Base-by-base conservation (phyloP, 2,113 vertebrate species). In the Clarias gariepinus region DNA sequence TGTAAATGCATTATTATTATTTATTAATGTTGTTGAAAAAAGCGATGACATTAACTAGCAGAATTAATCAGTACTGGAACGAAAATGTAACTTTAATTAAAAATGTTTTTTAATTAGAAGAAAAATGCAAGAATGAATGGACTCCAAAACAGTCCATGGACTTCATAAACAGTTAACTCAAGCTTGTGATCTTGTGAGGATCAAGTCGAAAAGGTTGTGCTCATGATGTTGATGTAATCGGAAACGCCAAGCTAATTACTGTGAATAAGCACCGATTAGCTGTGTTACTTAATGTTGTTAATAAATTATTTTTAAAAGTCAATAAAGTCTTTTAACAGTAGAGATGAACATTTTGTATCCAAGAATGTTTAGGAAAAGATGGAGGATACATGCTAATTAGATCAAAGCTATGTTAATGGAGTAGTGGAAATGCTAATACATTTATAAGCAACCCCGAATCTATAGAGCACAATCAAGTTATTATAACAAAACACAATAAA, bases 341-440 rank as follows among this genome's bases (percentile, higher is more conserved):
- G 9, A 23, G 18, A 47, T 36, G 16, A 47, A 69, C 7, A 21
- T 18, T 71, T 71, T 71, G 9, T 41, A 21, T 41, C 18, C 33
- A 41, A 11, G 21, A 10, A 47, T 36, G 19, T 23, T 41, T 69
- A 30, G 66, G 58, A 30, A 69, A 69, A 69, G 28, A 61, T 53
- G 64, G 77, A 63, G 64, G 57, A 36, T 41, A 71, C 61, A 86
- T 83, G 88, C 76, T 86, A 89, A 81, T 89, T 28, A 86, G 85
- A 8, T 52, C 30, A 71, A 61, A 25, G 71, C 47, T 89, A 89
- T 89, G 80, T 60, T 86, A 88, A 88, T 82, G 3, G 86, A 52
- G 71, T n/a, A 16, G 68, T 61, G 60, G 21, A 33, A 30, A 69
- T 66, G n/a, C 64, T 68, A n/a, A 66, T 66, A 11, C 28, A 11